A percentile compares a stretch with the other conserved stretches of the same genome.
Evolutionary conservation across 2,888 invertebrate species (phyloP).

Genomic region (Drosophila recens): DNA sequence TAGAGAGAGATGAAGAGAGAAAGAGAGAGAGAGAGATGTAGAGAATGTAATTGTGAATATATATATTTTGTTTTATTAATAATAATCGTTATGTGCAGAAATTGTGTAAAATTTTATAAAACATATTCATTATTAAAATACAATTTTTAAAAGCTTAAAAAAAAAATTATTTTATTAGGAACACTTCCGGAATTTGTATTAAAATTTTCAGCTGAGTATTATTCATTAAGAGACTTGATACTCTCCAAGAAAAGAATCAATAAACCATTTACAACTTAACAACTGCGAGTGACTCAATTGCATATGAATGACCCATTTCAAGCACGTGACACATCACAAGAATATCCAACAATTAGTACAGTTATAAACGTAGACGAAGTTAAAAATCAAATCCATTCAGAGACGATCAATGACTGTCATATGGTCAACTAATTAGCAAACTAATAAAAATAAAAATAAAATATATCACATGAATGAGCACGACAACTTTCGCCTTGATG

Average conservation of each 20-base stretch:
- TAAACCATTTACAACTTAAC: constrained; percentile 31
- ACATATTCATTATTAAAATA: background rate
- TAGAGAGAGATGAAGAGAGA: too few relatives aligned
- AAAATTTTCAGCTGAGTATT: constrained; percentile 18
- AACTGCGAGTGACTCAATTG: constrained; percentile 7
- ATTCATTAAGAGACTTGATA: constrained; percentile 24
- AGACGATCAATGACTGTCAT: constrained; percentile 18
- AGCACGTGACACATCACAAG: constrained; percentile 51
- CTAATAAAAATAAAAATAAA: constrained; percentile 58
- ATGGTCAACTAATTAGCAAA: constrained; percentile 52
- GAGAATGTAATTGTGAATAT: too few relatives aligned
- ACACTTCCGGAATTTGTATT: constrained; percentile 2
- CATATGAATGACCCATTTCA: constrained; percentile 34
- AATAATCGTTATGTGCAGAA: too few relatives aligned
- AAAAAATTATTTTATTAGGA: background rate
- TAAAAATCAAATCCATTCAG: constrained; percentile 47
- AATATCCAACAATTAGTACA: constrained; percentile 40
- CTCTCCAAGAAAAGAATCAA: constrained; percentile 10
- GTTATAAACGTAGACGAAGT: constrained; percentile 30
- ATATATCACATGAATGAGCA: constrained; percentile 36
- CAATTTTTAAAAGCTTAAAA: background rate
- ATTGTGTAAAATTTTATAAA: too few relatives aligned
- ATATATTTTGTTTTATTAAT: too few relatives aligned
- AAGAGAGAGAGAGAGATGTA: too few relatives aligned
- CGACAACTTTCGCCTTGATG: constrained; percentile 30